Base-by-base conservation (phyloP, 2,888 invertebrate species). In the Unio pictorum region DNA sequence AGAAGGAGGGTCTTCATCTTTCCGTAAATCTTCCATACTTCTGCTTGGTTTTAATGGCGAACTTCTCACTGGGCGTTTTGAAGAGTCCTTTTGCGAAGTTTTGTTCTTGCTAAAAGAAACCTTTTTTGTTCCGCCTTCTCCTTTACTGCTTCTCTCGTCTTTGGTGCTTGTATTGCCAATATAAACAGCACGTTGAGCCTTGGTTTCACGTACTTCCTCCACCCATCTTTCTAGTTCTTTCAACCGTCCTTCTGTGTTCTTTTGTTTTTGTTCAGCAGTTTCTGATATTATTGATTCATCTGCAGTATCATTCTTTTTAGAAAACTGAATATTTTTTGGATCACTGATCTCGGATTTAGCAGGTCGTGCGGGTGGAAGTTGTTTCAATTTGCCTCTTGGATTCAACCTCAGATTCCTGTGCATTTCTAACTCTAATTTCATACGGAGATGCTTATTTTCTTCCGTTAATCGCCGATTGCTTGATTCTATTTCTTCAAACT, bases 171-270 rank as follows among this genome's bases (percentile, higher is more conserved):
- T 59, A 34, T 59, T 61, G 54, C 55, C 58, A 18, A 72, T 64
- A 6, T 68, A 64, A 2, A 34, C 59, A n/a, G 73, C 59, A n/a
- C 68, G 73, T 4, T 72, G 69, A 56, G 65, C 67, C 55, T 71
- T 76, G 28, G 73, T 78, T 15, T 73, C 69, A 28, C 76, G 74
- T 55, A 78, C 67, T 60, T 76, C 76, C 3, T 80, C 78, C 7
- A 83, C 79, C 80, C 81, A 84, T 0, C 80, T 76, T 28, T 81
- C 81, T n/a, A 83, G 76, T 66, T 84, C 80, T 55, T 79, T 76
- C 45, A 81, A 74, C 28, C 78, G 74, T 23, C 73, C 71, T 30
- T 81, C 79, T 1, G 79, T 71, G 56, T 78, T 79, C 23, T 74
- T 73, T 34, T 80, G 78, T 34, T 78, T 80, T n/a, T 75, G 69